Conservation (phyloP, 2,797 vertebrate genomes). For the Pseudomugil tenellus region DNA sequence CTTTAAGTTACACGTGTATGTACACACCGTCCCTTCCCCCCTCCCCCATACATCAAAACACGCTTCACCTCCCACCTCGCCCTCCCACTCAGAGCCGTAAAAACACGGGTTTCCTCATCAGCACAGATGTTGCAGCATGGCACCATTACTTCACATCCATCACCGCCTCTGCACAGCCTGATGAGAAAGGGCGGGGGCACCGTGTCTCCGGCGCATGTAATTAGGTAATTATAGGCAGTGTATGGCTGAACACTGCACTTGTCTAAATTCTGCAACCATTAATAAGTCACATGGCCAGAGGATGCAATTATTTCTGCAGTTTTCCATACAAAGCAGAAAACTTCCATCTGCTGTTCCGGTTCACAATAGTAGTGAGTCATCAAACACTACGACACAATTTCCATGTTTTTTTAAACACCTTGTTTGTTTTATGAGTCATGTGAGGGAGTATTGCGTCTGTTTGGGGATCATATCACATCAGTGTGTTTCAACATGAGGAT, state of each 20-base stretch:
- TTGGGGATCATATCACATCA: too few species aligned
- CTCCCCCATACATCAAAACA: conserved; percentile 34
- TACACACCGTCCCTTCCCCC: neutral
- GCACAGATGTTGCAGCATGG: conserved; percentile 41
- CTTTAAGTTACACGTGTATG: conserved; percentile 7
- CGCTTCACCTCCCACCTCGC: conserved; percentile 27
- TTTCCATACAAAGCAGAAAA: neutral
- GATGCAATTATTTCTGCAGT: neutral
- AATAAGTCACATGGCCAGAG: conserved; percentile 28
- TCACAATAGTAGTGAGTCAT: too few species aligned
- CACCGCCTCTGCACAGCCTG: conserved; percentile 45
- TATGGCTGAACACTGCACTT: conserved; percentile 35
- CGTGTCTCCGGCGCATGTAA: conserved; percentile 38
- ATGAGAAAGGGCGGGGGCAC: conserved; percentile 11
- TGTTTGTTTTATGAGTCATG: neutral
- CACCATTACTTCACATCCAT: conserved; percentile 58
- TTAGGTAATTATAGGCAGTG: conserved; percentile 57
- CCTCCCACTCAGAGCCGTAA: conserved; percentile 47
- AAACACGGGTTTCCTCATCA: conserved; percentile 41
- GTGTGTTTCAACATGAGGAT: neutral
- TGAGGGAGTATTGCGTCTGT: neutral
- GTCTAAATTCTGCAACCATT: conserved; percentile 25
- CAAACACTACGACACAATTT: too few species aligned
- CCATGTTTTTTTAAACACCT: neutral
- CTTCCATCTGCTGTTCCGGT: neutral